Evolutionary conservation across 2,888 invertebrate genomes (phyloP).

Genomic region (Apamea sordens): DNA sequence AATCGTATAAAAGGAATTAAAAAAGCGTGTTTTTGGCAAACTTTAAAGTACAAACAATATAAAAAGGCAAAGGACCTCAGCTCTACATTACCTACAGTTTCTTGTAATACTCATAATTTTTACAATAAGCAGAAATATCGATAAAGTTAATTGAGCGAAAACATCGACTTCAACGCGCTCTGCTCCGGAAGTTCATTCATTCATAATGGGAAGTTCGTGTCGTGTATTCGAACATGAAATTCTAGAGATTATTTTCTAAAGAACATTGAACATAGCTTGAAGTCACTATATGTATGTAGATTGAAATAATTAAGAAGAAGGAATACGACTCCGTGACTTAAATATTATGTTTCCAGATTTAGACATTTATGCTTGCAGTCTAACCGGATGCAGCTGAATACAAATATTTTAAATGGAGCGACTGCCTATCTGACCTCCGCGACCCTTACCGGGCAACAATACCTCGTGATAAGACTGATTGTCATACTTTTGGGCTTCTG

Average conservation of each 20-base stretch:
- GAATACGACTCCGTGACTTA: neutral
- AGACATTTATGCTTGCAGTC: neutral
- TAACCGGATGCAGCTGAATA: neutral
- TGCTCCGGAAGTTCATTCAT: slow-evolving; percentile 24
- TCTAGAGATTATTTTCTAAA: neutral
- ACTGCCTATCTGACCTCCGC: no score
- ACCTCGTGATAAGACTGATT: neutral
- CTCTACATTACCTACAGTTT: neutral
- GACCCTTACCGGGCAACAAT: neutral
- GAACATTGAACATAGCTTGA: neutral
- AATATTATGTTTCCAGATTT: neutral
- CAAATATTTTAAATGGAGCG: neutral
- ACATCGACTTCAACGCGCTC: slow-evolving; percentile 19
- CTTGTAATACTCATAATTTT: neutral
- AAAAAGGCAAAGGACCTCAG: neutral
- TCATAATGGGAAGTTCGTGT: slow-evolving; percentile 24
- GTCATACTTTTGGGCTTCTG: neutral
- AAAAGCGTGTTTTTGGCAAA: neutral
- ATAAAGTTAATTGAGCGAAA: slow-evolving; percentile 13
- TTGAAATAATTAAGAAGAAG: neutral
- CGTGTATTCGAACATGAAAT: neutral
- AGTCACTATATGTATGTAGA: neutral
- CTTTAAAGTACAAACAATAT: neutral
- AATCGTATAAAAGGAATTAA: neutral
- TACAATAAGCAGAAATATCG: neutral